Conservation (phyloP, 2,113 vertebrate species). For the Charina bottae region DNA sequence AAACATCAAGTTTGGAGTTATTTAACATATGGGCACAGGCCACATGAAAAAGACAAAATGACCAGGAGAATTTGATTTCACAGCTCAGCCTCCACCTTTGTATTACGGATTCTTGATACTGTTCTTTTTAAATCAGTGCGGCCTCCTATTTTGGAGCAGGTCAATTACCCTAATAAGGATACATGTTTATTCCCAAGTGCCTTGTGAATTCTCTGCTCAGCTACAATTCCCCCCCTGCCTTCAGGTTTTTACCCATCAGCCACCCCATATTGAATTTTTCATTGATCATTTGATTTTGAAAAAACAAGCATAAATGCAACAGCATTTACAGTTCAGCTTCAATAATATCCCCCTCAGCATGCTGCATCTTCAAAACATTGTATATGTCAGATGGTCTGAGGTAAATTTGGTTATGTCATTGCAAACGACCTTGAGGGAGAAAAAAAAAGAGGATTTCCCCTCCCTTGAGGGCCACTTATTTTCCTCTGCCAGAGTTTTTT, state of each 20-base stretch:
- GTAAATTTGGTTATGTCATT: neutral
- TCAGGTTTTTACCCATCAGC: neutral
- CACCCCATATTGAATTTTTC: neutral
- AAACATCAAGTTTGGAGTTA: neutral
- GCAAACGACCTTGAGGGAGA: neutral
- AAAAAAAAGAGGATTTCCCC: no score
- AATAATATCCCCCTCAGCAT: neutral
- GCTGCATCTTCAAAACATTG: neutral
- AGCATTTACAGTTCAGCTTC: rapidly evolving
- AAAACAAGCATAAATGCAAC: rapidly evolving
- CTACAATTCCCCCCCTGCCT: neutral
- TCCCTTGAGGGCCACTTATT: no score
- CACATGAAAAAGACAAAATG: slow-evolving; percentile 24
- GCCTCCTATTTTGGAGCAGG: neutral
- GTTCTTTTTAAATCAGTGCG: neutral
- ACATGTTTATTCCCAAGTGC: neutral
- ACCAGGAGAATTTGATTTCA: neutral
- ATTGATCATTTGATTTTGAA: neutral
- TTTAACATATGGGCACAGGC: neutral
- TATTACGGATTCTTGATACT: neutral
- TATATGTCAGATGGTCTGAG: neutral
- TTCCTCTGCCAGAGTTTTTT: neutral
- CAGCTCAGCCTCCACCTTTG: neutral
- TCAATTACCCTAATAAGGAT: neutral
- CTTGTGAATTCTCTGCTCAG: neutral